Evolutionary conservation across 2,797 vertebrate species (phyloP).

Genomic region (Propithecus deckenii): DNA sequence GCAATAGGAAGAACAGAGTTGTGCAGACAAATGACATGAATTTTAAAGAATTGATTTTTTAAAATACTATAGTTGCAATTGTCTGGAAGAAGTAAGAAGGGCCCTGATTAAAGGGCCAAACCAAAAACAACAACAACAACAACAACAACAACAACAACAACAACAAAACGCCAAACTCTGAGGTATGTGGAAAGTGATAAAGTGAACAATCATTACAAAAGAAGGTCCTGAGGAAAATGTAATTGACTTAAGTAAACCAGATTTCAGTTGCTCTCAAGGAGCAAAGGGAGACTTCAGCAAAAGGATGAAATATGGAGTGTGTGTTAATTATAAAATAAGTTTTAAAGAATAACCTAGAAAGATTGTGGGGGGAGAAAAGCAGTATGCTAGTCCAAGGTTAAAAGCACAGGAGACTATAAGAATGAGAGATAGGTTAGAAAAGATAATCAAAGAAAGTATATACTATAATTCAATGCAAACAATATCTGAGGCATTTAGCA

Average conservation of each 20-base stretch:
- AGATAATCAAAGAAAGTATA: not conserved
- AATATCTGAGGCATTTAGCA: not conserved
- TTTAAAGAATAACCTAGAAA: not conserved
- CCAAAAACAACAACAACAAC: no score
- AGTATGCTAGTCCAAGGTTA: not conserved
- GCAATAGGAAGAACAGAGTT: not conserved
- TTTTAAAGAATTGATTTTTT: not conserved
- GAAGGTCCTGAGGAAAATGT: not conserved
- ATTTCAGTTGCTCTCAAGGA: not conserved
- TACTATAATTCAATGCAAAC: not conserved
- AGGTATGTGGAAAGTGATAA: not conserved
- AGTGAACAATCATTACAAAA: not conserved
- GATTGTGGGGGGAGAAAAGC: not conserved
- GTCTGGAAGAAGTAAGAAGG: not conserved
- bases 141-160: no score
- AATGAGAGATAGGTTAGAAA: not conserved
- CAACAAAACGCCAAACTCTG: not conserved
- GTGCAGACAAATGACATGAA: not conserved
- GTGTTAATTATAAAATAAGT: not conserved
- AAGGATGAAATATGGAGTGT: not conserved
- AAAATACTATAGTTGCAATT: not conserved
- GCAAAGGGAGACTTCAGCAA: not conserved
- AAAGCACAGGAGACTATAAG: not conserved
- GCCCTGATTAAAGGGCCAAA: not conserved
- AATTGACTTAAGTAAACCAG: not conserved